phyloP scores from a whole-genome alignment of 2,797 vertebrate species.

The Sitta carolinensis region DNA sequence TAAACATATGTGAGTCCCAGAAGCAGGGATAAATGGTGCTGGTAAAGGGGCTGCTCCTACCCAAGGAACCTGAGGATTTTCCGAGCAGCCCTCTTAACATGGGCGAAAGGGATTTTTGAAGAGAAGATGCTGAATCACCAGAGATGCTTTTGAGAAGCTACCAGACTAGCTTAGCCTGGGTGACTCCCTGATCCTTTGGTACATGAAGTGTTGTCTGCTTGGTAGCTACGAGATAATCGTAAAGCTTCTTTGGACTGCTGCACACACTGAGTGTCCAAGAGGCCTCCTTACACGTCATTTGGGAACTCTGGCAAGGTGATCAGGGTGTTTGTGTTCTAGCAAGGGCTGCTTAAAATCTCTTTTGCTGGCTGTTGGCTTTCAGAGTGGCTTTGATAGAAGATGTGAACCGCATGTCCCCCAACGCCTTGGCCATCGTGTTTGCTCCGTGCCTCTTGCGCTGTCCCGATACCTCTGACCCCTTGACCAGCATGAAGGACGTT shows the following conservation, averaged over 20 bases:
- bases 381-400: slow-evolving; percentile 92
- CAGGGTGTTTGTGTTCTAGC: neutral
- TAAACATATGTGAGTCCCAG: neutral
- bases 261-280: neutral
- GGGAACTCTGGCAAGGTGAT: neutral
- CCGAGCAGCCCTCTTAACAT: neutral
- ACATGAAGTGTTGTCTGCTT: neutral
- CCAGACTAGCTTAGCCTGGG: neutral
- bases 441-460: slow-evolving; percentile 95
- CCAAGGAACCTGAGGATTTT: neutral
- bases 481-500: slow-evolving; percentile 97
- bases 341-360: neutral
- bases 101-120: neutral
- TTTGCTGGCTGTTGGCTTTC: neutral
- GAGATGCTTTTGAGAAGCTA: neutral
- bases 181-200: neutral
- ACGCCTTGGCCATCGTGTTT: slow-evolving; percentile 94
- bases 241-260: neutral
- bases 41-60: neutral
- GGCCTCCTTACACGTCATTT: neutral
- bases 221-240: neutral
- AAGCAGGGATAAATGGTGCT: neutral
- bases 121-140: neutral
- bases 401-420: slow-evolving; percentile 95
- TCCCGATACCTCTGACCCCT: slow-evolving; percentile 89